Evolutionary conservation across 2,113 vertebrate genomes (phyloP).

Genomic region (Myiozetetes cayanensis): DNA sequence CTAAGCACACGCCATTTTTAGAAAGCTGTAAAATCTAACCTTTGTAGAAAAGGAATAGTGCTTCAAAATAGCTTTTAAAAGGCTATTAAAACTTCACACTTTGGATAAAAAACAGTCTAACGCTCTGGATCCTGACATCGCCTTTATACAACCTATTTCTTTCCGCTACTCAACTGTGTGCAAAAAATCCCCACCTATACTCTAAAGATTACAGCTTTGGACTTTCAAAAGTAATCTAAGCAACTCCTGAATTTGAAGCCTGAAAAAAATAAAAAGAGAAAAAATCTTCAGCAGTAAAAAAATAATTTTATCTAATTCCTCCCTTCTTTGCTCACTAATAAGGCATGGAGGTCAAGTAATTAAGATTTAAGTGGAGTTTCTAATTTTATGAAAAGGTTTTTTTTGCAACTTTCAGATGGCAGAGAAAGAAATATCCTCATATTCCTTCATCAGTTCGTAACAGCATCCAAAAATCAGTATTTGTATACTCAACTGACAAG

Average conservation of each 20-base stretch:
- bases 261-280: not conserved
- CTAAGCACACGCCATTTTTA: not conserved
- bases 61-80: conserved; percentile 26
- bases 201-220: not conserved
- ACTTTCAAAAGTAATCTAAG: not conserved
- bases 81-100: conserved; percentile 7
- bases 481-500: not conserved
- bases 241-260: not conserved
- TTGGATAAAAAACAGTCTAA: not conserved
- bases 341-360: not conserved
- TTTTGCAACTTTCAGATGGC: not conserved
- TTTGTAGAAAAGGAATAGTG: not conserved
- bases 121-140: not conserved
- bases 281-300: not conserved
- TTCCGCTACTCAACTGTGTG: not conserved
- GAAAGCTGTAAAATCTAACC: conserved; percentile 39
- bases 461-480: not conserved
- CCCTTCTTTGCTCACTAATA: not conserved
- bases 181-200: not conserved
- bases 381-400: not conserved
- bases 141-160: not conserved
- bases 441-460: not conserved
- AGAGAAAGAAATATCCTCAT: not conserved
- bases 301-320: not conserved
- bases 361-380: not conserved